Evolutionary conservation across 2,113 vertebrate species (phyloP).

Genomic region (Pheucticus melanocephalus): DNA sequence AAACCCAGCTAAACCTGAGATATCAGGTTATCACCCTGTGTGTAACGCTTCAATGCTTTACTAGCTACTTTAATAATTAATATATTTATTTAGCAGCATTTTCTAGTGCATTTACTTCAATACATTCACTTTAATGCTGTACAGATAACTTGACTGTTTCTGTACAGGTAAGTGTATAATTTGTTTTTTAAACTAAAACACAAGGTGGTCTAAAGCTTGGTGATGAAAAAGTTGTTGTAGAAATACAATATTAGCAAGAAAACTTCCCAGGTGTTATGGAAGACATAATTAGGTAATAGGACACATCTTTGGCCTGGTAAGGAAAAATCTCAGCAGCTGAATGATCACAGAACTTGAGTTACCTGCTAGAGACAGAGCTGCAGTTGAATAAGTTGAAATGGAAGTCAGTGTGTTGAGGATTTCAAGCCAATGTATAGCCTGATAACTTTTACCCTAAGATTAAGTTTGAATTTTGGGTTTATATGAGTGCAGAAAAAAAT

Average conservation of each 20-base stretch:
- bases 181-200: neutral
- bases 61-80: neutral
- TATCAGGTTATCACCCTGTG: neutral
- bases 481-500: neutral
- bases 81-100: neutral
- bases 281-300: neutral
- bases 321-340: neutral
- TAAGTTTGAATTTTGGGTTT: neutral
- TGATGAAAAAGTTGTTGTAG: neutral
- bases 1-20: too few species aligned
- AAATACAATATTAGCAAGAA: neutral
- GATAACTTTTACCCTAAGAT: neutral
- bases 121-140: neutral
- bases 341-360: neutral
- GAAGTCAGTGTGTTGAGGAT: neutral
- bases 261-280: neutral
- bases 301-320: neutral
- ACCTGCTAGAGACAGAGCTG: neutral
- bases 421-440: neutral
- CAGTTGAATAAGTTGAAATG: neutral
- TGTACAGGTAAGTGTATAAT: neutral
- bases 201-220: neutral
- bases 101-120: neutral
- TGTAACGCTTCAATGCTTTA: rapidly evolving
- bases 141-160: neutral